phyloP scores from a whole-genome alignment of 1,140 invertebrate species.

The Piezodorus guildinii region DNA sequence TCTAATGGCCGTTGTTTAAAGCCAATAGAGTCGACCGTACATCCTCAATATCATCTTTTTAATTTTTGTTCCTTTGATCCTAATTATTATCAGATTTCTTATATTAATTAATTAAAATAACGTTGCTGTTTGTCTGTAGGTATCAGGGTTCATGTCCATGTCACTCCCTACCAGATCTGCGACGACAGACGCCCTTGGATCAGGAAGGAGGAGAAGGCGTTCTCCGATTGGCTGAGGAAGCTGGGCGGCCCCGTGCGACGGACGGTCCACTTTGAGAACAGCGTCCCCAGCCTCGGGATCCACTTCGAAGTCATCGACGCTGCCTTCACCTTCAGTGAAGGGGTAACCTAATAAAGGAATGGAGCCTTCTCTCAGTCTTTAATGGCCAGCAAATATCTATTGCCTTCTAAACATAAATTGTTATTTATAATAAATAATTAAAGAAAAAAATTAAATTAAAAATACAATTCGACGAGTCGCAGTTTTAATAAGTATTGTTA shows the following conservation, averaged over 20 bases:
- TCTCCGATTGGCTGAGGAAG: conserved; percentile 50
- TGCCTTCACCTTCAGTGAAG: background rate
- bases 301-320: conserved; percentile 56
- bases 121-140: conserved; percentile 34
- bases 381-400: background rate
- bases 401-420: conserved; percentile 2
- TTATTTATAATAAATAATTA: no score
- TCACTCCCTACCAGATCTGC: conserved; percentile 71
- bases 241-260: conserved; percentile 49
- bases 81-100: no score
- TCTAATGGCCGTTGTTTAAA: no score
- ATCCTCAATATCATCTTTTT: no score
- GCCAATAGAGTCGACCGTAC: no score
- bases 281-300: conserved; percentile 45
- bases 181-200: conserved; percentile 69
- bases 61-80: no score
- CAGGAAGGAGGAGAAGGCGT: conserved; percentile 62
- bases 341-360: background rate
- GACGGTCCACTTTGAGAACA: conserved; percentile 51
- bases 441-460: background rate
- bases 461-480: background rate
- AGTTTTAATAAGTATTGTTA: background rate
- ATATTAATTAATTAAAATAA: no score
- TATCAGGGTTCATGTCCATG: conserved; percentile 58
- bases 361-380: no score